Percentiles rank a stretch among this genome's conserved stretches.
These are phyloP conservation scores for Gastracanthus pulcherrimus DNA, from an alignment of 2,888 invertebrate species.

Conservation along the genomic window DNA sequence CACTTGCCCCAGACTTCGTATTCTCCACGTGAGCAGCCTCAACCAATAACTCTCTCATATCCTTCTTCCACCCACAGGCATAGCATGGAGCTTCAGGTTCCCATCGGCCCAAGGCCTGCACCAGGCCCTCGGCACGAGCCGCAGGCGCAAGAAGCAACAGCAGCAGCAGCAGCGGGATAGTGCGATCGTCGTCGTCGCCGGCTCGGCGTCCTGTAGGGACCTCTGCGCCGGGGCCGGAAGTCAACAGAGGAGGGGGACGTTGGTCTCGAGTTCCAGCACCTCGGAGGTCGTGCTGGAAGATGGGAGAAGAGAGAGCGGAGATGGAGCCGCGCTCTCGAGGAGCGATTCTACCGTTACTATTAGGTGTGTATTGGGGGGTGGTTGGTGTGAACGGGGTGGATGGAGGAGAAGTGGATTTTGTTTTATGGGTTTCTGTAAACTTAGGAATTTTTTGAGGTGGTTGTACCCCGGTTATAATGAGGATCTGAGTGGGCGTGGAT, in stretches of 20 bases:
- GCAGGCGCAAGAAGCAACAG: conserved; percentile 66
- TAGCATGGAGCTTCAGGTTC: conserved; percentile 74
- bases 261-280: not conserved
- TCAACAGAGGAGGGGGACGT: not conserved
- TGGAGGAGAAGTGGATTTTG: too few relatives aligned
- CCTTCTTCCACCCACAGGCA: conserved; percentile 67
- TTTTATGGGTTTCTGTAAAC: too few relatives aligned
- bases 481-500: too few relatives aligned
- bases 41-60: too few relatives aligned
- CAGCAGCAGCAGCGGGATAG: conserved; percentile 23
- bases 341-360: conserved; percentile 33
- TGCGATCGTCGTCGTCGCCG: not conserved
- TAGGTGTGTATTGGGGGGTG: too few relatives aligned
- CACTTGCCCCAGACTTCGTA: too few relatives aligned
- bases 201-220: conserved; percentile 25
- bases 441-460: too few relatives aligned
- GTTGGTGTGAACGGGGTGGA: not conserved
- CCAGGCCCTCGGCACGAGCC: conserved; percentile 69
- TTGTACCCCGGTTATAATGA: too few relatives aligned
- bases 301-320: too few relatives aligned
- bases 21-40: too few relatives aligned
- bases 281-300: not conserved
- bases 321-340: not conserved
- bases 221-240: not conserved
- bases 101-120: conserved; percentile 70